Base-by-base conservation (phyloP, 2,888 invertebrate genomes). In the Dione juno region DNA sequence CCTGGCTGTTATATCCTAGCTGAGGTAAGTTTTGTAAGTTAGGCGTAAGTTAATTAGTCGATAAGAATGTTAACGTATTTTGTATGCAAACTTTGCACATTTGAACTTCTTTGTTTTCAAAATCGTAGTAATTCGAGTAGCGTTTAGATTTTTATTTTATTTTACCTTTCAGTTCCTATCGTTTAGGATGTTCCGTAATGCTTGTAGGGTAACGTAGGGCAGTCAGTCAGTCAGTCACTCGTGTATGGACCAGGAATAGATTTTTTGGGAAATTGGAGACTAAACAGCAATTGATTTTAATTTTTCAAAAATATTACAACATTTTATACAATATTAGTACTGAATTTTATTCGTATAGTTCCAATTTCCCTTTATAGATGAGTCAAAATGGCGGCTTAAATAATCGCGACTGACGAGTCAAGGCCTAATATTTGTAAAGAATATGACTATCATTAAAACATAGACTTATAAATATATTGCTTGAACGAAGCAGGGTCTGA, bases 401-500 rank as follows among this genome's bases (percentile, higher is more conserved):
- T 10, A 50, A 50, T 14, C 35, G 14, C 59, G 45, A 61, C 28
- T 45, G 61, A 61, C 61, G n/a, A 45, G 21, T 45, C 10, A 11
- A 43, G 45, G 61, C 61, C 61, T 61, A 61, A 45, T 45, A 78
- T 88, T 75, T 77, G 76, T 79, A 77, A 75, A 73, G 68, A 77
- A 85, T 88, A 87, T 87, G 81, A 82, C 77, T 88, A 87, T 83
- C 81, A 84, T 86, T 83, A 85, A 81, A 19, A 83, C 50, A 85
- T 88, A 88, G 85, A 82, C 86, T 81, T 88, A 90, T 14, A 54
- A 57, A 57, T 40, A 40, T 37, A 57, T 90, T 84, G 91, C 92
- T 92, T 92, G 86, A 90, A 91, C 89, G 89, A 92, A 87, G 92
- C 92, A 93, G 92, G 92, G 92, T 92, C 89, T 86, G 84, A 87